Conservation (phyloP, 2,888 invertebrate species). For the Cosmorhoe ocellata region DNA sequence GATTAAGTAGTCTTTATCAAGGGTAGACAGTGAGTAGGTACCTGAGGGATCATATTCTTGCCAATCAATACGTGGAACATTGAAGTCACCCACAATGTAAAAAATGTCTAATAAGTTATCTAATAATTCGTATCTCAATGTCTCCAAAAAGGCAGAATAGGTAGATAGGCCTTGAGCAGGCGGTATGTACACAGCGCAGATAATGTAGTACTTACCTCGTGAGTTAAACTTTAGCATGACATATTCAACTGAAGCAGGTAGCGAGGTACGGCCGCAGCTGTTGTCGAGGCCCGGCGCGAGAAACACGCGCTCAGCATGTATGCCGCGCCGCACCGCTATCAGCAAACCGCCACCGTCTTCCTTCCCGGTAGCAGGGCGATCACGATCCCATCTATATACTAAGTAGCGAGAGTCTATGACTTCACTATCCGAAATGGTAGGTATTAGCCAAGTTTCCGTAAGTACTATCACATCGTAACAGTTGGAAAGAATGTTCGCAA, state of each 20-base stretch:
- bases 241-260: background rate
- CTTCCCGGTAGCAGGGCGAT: background rate
- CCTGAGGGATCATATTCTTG: background rate
- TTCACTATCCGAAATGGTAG: background rate
- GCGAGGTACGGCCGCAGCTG: background rate
- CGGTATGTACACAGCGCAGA: slow-evolving; percentile 1
- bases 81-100: slow-evolving; percentile 5
- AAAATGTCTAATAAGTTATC: background rate
- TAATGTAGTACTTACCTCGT: background rate
- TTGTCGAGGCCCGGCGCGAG: background rate
- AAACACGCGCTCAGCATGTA: background rate
- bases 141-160: background rate
- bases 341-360: background rate
- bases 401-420: background rate
- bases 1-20: background rate
- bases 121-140: background rate
- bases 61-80: background rate
- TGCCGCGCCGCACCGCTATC: slow-evolving; percentile 7
- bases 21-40: background rate
- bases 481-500: background rate
- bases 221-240: background rate
- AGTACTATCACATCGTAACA: background rate
- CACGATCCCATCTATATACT: background rate
- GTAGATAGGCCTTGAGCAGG: background rate
- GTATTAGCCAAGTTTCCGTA: background rate